Evolutionary conservation across 2,888 invertebrate genomes (phyloP).

Genomic region (Meiosimyza platycephala): DNA sequence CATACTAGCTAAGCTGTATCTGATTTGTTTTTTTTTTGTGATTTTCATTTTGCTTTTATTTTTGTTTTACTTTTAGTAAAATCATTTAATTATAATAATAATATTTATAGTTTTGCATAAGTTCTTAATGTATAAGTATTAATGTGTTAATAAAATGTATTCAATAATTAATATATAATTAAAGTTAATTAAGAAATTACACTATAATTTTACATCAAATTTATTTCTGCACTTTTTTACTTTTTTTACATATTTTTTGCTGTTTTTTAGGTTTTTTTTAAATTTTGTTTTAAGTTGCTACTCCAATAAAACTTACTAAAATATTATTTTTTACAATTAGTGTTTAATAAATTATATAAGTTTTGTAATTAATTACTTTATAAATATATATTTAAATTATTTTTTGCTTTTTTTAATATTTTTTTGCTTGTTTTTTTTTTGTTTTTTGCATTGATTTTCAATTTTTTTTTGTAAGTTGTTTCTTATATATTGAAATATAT

Average conservation of each 20-base stretch:
- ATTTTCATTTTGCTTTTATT: constrained; percentile 32
- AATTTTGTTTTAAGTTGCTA: constrained; percentile 42
- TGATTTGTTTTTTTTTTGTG: constrained; percentile 37
- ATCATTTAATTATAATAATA: constrained; percentile 42
- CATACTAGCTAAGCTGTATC: constrained; percentile 31
- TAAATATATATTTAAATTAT: constrained; percentile 33
- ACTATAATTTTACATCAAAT: constrained; percentile 39
- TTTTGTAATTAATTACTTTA: constrained; percentile 28
- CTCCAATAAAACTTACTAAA: constrained; percentile 24
- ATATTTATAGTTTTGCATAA: constrained; percentile 38
- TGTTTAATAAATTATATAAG: constrained; percentile 32
- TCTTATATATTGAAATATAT: constrained; percentile 33
- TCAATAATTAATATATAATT: constrained; percentile 50
- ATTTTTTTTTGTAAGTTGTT: constrained; percentile 48
- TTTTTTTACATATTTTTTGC: constrained; percentile 47
- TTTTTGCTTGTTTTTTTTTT: constrained; percentile 36
- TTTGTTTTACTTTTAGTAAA: constrained; percentile 54
- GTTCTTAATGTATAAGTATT: constrained; percentile 41
- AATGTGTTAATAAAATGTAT: constrained; percentile 52
- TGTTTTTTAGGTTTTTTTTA: constrained; percentile 42
- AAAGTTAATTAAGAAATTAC: constrained; percentile 43
- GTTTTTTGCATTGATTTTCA: constrained; percentile 26
- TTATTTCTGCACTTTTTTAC: constrained; percentile 47
- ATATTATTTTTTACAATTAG: constrained; percentile 30
- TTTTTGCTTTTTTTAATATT: constrained; percentile 8